phyloP scores from a whole-genome alignment of 2,888 invertebrate species.

The Linnaemya vulpina region DNA sequence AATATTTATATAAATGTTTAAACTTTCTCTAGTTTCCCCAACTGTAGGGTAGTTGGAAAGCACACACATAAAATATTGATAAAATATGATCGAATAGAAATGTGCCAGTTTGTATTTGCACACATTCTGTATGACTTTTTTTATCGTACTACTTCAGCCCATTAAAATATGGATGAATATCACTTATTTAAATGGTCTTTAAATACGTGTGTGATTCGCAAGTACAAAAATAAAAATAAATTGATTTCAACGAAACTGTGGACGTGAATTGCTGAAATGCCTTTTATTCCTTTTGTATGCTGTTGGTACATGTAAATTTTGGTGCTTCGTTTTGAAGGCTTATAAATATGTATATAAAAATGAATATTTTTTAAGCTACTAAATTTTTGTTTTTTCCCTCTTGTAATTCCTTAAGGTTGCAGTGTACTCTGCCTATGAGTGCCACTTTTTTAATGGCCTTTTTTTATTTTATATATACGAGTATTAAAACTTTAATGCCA shows the following conservation, averaged over 20 bases:
- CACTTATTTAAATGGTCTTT: slow-evolving; percentile 62
- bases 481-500: slow-evolving; percentile 24
- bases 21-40: too few relatives aligned
- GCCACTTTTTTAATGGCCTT: slow-evolving; percentile 2
- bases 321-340: slow-evolving; percentile 48
- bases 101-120: neutral
- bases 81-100: neutral
- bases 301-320: neutral
- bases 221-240: slow-evolving; percentile 30
- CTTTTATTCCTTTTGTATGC: slow-evolving; percentile 9
- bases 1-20: too few relatives aligned
- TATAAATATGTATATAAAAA: slow-evolving; percentile 50
- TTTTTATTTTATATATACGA: neutral
- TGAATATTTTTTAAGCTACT: neutral
- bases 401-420: neutral
- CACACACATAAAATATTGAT: too few relatives aligned
- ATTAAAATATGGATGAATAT: slow-evolving; percentile 59
- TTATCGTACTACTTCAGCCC: slow-evolving; percentile 57
- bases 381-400: neutral
- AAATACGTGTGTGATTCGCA: slow-evolving; percentile 54
- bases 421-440: neutral
- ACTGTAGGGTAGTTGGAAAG: too few relatives aligned
- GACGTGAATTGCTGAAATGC: slow-evolving; percentile 21
- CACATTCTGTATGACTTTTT: neutral
- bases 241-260: slow-evolving; percentile 14